phyloP scores from a whole-genome alignment of 2,888 invertebrate genomes.

The Lithodes maja region DNA sequence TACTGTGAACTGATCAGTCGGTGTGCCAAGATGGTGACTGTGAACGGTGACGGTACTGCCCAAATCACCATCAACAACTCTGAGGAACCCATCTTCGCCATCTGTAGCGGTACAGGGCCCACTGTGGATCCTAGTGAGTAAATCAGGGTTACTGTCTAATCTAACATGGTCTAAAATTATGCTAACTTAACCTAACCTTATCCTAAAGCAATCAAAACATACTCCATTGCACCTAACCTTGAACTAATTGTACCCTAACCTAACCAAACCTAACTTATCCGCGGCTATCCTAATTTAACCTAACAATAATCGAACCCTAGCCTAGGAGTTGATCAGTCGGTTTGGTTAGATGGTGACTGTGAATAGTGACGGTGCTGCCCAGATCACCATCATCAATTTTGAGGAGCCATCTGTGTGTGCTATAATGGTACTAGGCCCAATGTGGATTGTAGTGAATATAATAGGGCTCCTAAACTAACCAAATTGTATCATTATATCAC shows the following conservation, averaged over 20 bases:
- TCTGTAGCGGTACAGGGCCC: conserved; percentile 71
- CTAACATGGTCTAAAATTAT: too few species aligned
- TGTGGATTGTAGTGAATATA: conserved; percentile 52
- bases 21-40: conserved; percentile 73
- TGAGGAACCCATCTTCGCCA: conserved; percentile 71
- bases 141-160: too few species aligned
- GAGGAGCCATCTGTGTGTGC: conserved; percentile 72
- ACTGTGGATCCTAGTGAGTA: conserved; percentile 59
- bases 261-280: too few species aligned
- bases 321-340: conserved; percentile 76
- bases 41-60: conserved; percentile 72
- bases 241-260: too few species aligned
- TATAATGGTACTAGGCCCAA: conserved; percentile 67
- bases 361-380: conserved; percentile 70
- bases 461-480: too few species aligned
- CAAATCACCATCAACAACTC: conserved; percentile 56
- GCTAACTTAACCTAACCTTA: too few species aligned
- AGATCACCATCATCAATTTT: conserved; percentile 51
- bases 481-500: too few species aligned
- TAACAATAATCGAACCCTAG: too few species aligned
- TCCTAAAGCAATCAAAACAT: too few species aligned
- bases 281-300: too few species aligned
- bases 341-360: conserved; percentile 74
- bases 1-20: conserved; percentile 77
- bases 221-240: too few species aligned